phyloP scores from a whole-genome alignment of 2,797 vertebrate genomes.

The Peromyscus aztecus region DNA sequence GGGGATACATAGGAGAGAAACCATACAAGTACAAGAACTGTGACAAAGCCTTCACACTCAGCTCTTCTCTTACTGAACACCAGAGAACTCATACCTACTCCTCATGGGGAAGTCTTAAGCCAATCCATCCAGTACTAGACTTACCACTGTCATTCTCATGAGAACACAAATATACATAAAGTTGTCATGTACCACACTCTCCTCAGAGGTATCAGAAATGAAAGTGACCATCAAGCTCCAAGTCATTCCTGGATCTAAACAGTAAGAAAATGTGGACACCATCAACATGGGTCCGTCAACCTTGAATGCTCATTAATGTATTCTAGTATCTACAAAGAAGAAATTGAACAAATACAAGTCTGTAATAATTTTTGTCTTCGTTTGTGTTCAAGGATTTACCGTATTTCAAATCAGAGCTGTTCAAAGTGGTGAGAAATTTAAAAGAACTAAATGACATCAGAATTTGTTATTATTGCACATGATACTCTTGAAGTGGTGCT shows the following conservation, averaged over 20 bases:
- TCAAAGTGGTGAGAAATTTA: slow-evolving; percentile 7
- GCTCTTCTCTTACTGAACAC: slow-evolving; percentile 63
- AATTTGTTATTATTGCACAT: background rate
- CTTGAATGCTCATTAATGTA: background rate
- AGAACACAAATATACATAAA: background rate
- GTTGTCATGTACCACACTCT: background rate
- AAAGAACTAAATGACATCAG: background rate
- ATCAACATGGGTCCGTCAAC: background rate
- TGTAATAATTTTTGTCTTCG: background rate
- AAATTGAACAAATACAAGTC: background rate
- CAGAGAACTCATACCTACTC: slow-evolving; percentile 53
- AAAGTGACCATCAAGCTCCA: background rate
- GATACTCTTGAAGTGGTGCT: background rate
- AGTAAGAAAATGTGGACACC: background rate
- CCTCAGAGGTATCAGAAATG: background rate
- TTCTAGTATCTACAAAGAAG: background rate
- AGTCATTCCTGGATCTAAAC: background rate
- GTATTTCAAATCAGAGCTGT: background rate
- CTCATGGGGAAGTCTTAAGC: background rate
- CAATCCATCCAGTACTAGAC: background rate
- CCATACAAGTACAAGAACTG: background rate
- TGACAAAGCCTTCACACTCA: slow-evolving; percentile 64
- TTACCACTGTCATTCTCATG: background rate
- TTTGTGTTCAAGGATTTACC: background rate
- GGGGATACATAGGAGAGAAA: slow-evolving; percentile 54